phyloP scores from a whole-genome alignment of 1,140 invertebrate genomes.

The Drosophila cardini region DNA sequence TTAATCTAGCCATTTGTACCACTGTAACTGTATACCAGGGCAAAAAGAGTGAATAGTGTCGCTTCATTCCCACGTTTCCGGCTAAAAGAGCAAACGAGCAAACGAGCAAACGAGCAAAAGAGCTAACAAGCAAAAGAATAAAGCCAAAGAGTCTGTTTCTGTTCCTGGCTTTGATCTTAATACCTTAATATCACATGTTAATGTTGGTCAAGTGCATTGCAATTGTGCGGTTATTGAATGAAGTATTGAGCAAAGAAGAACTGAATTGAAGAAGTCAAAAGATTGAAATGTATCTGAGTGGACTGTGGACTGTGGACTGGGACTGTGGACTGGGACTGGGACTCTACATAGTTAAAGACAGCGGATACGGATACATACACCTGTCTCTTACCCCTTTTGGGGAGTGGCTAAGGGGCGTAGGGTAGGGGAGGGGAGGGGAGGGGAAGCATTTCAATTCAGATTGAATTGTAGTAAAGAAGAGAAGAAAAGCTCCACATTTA shows the following conservation, averaged over 20 bases:
- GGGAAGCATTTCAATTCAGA: conserved; percentile 16
- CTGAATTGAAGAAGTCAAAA: conserved; percentile 2
- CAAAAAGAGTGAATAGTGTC: background rate
- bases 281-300: conserved; percentile 39
- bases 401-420: no score
- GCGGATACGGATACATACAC: conserved; percentile 30
- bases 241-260: conserved; percentile 18
- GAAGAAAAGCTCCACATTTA: conserved; percentile 22
- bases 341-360: conserved; percentile 27
- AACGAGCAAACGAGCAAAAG: no score
- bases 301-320: conserved; percentile 29
- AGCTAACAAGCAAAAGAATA: no score
- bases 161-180: conserved; percentile 22
- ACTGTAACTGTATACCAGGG: conserved; percentile 13
- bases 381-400: background rate
- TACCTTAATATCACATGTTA: background rate
- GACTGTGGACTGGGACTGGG: conserved; percentile 25
- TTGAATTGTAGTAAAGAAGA: conserved; percentile 26
- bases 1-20: background rate
- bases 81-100: conserved; percentile 1
- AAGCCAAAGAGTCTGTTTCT: conserved; percentile 28
- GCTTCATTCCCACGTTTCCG: conserved; percentile 28
- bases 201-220: conserved; percentile 33
- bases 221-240: conserved; percentile 49
- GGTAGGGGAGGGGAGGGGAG: no score